Evolutionary conservation across 2,113 vertebrate species (phyloP).

Genomic region (Tachysurus vachellii): DNA sequence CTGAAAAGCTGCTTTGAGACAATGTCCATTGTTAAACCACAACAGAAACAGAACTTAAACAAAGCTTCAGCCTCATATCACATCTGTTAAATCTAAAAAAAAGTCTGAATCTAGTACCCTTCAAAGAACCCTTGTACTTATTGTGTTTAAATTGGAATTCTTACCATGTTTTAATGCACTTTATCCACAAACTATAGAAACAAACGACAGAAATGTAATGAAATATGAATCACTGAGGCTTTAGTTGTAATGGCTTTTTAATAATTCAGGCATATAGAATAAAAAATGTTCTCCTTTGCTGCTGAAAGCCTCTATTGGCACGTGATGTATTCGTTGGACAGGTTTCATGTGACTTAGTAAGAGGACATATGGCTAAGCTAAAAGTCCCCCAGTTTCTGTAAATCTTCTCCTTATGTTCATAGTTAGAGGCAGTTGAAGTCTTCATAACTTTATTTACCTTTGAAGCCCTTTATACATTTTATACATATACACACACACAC

Average conservation of each 20-base stretch:
- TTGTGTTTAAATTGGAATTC: neutral
- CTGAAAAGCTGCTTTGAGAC: too few relatives aligned
- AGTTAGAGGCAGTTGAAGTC: neutral
- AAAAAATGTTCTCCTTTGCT: constrained; percentile 36
- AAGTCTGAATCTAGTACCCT: neutral
- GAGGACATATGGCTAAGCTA: neutral
- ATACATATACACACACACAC: too few relatives aligned
- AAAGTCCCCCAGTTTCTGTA: neutral
- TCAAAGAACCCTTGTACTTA: neutral
- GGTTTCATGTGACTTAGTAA: neutral
- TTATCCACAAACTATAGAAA: neutral
- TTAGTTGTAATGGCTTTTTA: constrained; percentile 54
- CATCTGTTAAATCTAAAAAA: neutral
- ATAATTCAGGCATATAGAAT: constrained; percentile 58
- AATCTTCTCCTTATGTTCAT: neutral
- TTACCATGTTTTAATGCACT: neutral
- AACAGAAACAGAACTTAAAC: too few relatives aligned
- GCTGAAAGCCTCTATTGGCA: constrained; percentile 3
- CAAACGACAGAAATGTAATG: constrained; percentile 34
- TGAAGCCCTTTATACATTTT: neutral
- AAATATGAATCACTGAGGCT: constrained; percentile 54
- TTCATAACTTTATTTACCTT: neutral
- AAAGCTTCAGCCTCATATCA: too few relatives aligned
- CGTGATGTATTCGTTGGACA: constrained; percentile 1
- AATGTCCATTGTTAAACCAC: too few relatives aligned